Evolutionary conservation across 2,888 invertebrate genomes (phyloP).

Genomic region (Eremobia ochroleuca): DNA sequence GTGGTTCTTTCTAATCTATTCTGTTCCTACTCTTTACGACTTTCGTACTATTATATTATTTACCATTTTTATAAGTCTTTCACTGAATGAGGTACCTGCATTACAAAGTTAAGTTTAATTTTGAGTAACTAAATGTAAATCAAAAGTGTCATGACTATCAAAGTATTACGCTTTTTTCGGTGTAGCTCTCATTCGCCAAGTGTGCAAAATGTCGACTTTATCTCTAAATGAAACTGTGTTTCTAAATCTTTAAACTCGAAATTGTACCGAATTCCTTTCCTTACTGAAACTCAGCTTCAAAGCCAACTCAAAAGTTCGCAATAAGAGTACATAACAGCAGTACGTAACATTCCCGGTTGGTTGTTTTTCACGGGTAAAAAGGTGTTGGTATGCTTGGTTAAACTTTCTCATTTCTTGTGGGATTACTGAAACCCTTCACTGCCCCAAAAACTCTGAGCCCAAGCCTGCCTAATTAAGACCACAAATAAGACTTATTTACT

Average conservation of each 20-base stretch:
- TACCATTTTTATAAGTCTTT: too few relatives aligned
- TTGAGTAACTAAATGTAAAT: too few relatives aligned
- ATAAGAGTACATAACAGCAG: not conserved
- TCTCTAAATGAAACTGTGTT: not conserved
- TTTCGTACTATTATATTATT: too few relatives aligned
- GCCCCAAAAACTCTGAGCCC: not conserved
- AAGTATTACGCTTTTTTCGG: too few relatives aligned
- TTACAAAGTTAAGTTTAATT: too few relatives aligned
- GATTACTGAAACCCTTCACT: slow-evolving; percentile 15
- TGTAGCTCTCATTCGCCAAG: not conserved
- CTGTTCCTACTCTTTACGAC: too few relatives aligned
- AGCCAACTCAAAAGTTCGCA: not conserved
- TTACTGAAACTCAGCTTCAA: not conserved
- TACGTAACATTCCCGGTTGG: slow-evolving; percentile 4
- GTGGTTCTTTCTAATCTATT: too few relatives aligned
- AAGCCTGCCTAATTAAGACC: not conserved
- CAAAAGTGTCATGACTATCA: too few relatives aligned
- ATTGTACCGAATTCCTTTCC: not conserved
- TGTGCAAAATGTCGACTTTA: not conserved
- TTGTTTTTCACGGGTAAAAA: slow-evolving; percentile 1
- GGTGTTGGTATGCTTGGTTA: slow-evolving; percentile 5
- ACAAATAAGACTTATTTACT: not conserved
- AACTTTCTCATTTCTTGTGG: slow-evolving; percentile 21
- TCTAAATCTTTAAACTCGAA: not conserved
- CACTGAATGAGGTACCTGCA: too few relatives aligned